Base-by-base conservation (phyloP, 2,888 invertebrate genomes). In the Nezara viridula region DNA sequence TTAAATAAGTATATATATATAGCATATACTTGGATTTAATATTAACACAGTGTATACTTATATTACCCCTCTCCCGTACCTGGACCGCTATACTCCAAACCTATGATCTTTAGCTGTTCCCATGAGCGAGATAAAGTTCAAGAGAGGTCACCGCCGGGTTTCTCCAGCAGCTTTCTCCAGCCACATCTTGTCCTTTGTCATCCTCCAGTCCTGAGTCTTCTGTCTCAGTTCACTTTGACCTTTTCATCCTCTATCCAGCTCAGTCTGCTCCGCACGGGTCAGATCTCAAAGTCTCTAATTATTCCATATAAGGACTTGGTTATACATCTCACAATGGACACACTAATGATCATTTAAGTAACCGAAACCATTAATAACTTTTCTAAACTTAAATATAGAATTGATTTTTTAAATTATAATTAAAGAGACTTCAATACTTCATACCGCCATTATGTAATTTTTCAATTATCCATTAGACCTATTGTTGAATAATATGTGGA, bases 111-210 rank as follows among this genome's bases (percentile, higher is more conserved):
- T 81, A n/a, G 44, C 44, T 9, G 81, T 81, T 81, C 81, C 81
- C 81, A 81, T 81, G 81, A 81, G 44, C n/a, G n/a, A 40, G 44
- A n/a, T 40, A 81, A 81, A 81, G 81, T 81, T 81, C 81, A 81
- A n/a, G n/a, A 32, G 81, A 44, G 81, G 81, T 81, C 81, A 81
- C n/a, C n/a, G 24, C 44, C 12, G n/a, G 77, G 81, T 81, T 81
- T 81, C 81, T 44, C 81, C 81, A n/a, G 19, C 44, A 40, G 81
- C 81, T 81, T 81, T 81, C 81, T 81, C 81, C 81, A 47, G 81
- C 81, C 44, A n/a, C 44, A 81, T 81, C 77, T 77, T 40, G 77
- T 77, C 77, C 77, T 77, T 77, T 81, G 81, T 81, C 81, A 81
- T 81, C 12, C 7, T 77, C 77, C 40, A 77, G 37, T 12, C 9